A percentile compares a stretch with the other conserved stretches of the same genome.
Conservation (phyloP, 2,888 invertebrate genomes). For the Nysson spinosus region DNA sequence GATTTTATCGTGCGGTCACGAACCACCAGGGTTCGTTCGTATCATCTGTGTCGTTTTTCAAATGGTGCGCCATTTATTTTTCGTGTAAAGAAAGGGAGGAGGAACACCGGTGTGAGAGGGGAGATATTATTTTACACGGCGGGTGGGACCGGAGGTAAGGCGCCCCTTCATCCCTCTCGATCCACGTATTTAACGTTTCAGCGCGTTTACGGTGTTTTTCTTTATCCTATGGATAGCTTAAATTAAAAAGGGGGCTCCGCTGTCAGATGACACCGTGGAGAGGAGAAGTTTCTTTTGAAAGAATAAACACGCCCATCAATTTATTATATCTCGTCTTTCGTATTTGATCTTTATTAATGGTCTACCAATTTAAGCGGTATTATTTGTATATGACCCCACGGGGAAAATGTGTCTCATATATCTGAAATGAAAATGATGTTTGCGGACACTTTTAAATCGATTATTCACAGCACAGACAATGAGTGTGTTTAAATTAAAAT, state of each 20-base stretch:
- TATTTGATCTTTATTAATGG: background rate
- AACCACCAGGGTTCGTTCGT: slow-evolving; percentile 51
- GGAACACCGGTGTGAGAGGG: slow-evolving; percentile 3
- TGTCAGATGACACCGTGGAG: slow-evolving; percentile 5
- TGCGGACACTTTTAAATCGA: no score
- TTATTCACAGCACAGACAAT: no score
- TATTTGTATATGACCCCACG: no score
- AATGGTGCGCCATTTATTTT: slow-evolving; percentile 55
- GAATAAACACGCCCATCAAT: background rate
- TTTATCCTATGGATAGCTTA: slow-evolving; percentile 31
- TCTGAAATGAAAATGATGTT: no score
- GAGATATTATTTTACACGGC: slow-evolving; percentile 67
- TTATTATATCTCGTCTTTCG: background rate
- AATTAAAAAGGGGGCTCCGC: slow-evolving; percentile 20
- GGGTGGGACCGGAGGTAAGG: slow-evolving; percentile 44
- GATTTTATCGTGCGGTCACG: slow-evolving; percentile 66
- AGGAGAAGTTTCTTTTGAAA: slow-evolving; percentile 8
- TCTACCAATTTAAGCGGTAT: no score
- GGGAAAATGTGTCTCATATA: no score
- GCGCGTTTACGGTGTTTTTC: slow-evolving; percentile 56
- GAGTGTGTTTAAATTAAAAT: no score
- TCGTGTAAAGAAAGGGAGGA: slow-evolving; percentile 29
- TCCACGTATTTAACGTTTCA: slow-evolving; percentile 59
- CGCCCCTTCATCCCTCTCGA: slow-evolving; percentile 35
- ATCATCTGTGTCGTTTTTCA: slow-evolving; percentile 66